A percentile compares a stretch with the other conserved stretches of the same genome.
phyloP scores from a whole-genome alignment of 2,113 vertebrate species.

The Petaurus breviceps region DNA sequence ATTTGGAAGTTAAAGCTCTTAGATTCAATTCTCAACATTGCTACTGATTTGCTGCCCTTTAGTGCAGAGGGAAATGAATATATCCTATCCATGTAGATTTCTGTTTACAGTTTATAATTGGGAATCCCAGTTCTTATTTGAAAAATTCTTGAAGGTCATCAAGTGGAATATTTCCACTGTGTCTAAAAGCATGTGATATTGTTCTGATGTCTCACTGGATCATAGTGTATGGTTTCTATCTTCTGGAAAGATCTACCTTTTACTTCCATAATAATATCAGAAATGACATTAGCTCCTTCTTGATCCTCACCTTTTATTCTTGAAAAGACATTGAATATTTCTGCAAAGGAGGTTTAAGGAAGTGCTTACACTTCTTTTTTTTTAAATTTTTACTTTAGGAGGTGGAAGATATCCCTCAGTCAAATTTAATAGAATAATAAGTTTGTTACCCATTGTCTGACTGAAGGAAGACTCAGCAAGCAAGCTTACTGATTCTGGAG shows the following conservation, averaged over 20 bases:
- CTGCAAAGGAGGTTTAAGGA: too few species aligned
- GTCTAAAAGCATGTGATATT: neutral
- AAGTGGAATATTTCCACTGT: constrained; percentile 7
- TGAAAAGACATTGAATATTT: neutral
- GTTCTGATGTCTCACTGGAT: neutral
- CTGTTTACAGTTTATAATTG: neutral
- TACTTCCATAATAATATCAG: neutral
- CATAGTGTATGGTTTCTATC: neutral
- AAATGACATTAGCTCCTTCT: neutral
- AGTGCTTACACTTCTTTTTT: too few species aligned
- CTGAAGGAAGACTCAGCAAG: neutral
- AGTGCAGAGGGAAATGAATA: neutral
- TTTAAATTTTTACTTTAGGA: neutral
- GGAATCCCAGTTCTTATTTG: neutral
- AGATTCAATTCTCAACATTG: neutral
- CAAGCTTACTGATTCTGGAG: neutral
- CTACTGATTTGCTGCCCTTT: neutral
- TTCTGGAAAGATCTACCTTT: constrained; percentile 1
- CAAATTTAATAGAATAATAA: neutral
- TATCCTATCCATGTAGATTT: neutral
- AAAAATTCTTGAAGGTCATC: neutral
- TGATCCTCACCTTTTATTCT: neutral
- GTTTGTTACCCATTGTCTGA: neutral
- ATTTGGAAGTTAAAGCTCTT: neutral
- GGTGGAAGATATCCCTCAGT: neutral